These are phyloP conservation scores for Dichetophora obliterata DNA, from an alignment of 2,888 invertebrate genomes.

Conservation along the genomic window DNA sequence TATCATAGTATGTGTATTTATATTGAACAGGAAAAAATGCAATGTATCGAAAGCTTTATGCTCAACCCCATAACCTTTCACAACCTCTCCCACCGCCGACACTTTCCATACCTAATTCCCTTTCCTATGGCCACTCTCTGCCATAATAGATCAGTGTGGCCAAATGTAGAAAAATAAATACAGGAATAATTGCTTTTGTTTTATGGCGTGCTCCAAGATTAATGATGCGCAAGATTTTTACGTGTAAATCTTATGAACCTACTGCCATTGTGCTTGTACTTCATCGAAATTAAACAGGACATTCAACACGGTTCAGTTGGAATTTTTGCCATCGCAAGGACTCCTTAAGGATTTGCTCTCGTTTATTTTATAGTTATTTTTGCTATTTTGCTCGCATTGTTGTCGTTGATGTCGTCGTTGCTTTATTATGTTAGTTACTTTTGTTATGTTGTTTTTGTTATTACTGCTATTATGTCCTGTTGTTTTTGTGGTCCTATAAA, in stretches of 20 bases:
- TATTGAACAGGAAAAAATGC: not conserved
- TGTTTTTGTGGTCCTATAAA: constrained; percentile 2
- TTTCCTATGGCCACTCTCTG: not conserved
- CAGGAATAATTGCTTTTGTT: constrained; percentile 55
- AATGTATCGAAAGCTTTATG: constrained; percentile 4
- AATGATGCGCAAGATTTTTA: constrained; percentile 56
- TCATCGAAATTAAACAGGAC: constrained; percentile 46
- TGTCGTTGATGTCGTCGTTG: constrained; percentile 9
- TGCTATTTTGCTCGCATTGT: not conserved
- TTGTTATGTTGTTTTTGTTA: constrained; percentile 12
- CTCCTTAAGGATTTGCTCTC: constrained; percentile 38
- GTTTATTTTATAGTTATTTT: constrained; percentile 43
- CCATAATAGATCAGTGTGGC: constrained; percentile 31
- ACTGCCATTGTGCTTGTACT: not conserved
- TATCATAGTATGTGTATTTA: not conserved
- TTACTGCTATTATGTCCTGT: constrained; percentile 21
- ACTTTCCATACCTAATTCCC: not conserved
- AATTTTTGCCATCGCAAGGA: constrained; percentile 6
- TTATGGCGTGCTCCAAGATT: constrained; percentile 61
- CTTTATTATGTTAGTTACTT: not conserved
- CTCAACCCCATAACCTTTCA: not conserved
- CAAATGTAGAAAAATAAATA: constrained; percentile 33
- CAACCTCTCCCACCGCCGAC: not conserved
- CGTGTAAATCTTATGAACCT: constrained; percentile 48
- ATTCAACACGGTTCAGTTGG: constrained; percentile 44